Percentiles rank a stretch among this genome's conserved stretches.
Conservation (phyloP, 2,113 vertebrate genomes). For the Laterallus jamaicensis region DNA sequence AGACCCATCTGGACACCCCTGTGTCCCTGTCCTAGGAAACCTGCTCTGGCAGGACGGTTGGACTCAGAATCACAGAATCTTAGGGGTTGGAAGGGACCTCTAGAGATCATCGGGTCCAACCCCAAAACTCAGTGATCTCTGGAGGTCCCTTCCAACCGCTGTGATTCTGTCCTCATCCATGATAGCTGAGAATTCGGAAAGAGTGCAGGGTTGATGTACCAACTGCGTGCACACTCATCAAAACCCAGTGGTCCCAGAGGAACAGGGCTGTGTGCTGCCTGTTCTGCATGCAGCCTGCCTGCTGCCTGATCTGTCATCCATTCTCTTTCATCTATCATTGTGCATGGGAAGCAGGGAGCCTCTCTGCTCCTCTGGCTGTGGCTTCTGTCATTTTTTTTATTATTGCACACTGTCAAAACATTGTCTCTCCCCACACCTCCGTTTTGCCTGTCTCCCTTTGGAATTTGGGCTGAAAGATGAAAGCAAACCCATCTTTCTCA, state of each 20-base stretch:
- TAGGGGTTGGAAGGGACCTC: too few relatives aligned
- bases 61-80: too few relatives aligned
- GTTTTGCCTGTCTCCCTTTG: slow-evolving; percentile 10
- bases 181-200: not conserved
- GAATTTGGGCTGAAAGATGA: slow-evolving; percentile 39
- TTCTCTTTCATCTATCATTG: slow-evolving; percentile 47
- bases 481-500: slow-evolving; percentile 17
- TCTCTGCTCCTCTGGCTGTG: slow-evolving; percentile 27
- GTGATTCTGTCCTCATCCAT: not conserved
- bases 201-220: not conserved
- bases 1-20: too few relatives aligned
- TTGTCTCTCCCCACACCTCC: slow-evolving; percentile 13
- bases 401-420: slow-evolving; percentile 46
- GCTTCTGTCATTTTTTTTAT: slow-evolving; percentile 48
- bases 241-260: not conserved
- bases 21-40: too few relatives aligned
- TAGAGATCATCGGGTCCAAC: too few relatives aligned
- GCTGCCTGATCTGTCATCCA: not conserved
- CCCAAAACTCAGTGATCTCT: too few relatives aligned
- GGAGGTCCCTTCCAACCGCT: too few relatives aligned
- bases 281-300: slow-evolving; percentile 33
- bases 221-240: not conserved
- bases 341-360: slow-evolving; percentile 45
- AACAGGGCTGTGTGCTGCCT: not conserved
- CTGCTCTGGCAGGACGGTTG: too few relatives aligned